These are phyloP conservation scores for Sylvicola fuscatus DNA, from an alignment of 2,888 invertebrate species.

Conservation along the genomic window DNA sequence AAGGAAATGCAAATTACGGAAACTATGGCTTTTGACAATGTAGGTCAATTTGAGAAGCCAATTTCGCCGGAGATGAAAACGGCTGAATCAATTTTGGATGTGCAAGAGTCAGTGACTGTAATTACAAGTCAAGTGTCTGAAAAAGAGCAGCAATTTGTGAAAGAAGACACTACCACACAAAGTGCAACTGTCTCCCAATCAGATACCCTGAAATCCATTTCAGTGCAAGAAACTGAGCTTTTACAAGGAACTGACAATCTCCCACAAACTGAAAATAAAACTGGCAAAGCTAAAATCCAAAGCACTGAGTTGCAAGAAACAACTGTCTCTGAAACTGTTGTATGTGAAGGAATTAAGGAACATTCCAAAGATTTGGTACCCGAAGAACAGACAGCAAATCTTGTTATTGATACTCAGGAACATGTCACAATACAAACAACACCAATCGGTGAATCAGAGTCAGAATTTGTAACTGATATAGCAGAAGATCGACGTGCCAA, in stretches of 20 bases:
- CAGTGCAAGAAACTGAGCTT: constrained; percentile 14
- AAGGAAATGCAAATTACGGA: constrained; percentile 20
- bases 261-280: constrained; percentile 13
- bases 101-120: constrained; percentile 26
- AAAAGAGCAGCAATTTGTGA: constrained; percentile 26
- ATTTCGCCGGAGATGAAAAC: constrained; percentile 10
- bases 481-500: constrained; percentile 6
- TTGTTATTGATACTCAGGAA: constrained; percentile 4
- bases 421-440: constrained; percentile 5
- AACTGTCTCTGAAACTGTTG: constrained; percentile 14
- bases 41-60: constrained; percentile 9
- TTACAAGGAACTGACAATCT: constrained; percentile 21
- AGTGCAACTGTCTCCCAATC: constrained; percentile 11
- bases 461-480: not conserved
- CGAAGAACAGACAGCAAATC: constrained; percentile 5
- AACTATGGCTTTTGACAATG: constrained; percentile 22
- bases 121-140: constrained; percentile 28
- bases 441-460: not conserved
- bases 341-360: constrained; percentile 4
- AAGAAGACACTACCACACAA: constrained; percentile 21
- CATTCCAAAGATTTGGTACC: not conserved
- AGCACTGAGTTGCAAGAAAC: constrained; percentile 18
- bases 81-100: constrained; percentile 18
- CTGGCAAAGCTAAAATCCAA: constrained; percentile 15
- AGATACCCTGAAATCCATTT: constrained; percentile 9